Percentiles rank a stretch among this genome's conserved stretches.
phyloP scores from a whole-genome alignment of 1,140 invertebrate genomes.

The Microplitis demolitor region DNA sequence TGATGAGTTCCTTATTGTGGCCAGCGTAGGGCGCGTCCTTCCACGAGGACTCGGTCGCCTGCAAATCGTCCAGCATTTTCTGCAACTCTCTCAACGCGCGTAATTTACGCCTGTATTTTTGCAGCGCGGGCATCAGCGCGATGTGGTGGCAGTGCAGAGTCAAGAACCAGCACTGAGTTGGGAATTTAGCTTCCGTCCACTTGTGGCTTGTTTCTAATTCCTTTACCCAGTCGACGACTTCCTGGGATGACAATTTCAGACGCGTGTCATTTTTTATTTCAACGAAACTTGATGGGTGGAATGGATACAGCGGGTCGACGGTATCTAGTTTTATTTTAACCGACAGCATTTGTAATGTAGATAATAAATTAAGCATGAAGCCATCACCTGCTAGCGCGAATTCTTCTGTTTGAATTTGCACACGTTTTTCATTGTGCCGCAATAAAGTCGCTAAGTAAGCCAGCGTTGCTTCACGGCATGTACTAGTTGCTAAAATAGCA shows the following conservation, averaged over 20 bases:
- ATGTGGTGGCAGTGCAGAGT: slow-evolving; percentile 93
- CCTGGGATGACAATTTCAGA: slow-evolving; percentile 79
- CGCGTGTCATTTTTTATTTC: slow-evolving; percentile 84
- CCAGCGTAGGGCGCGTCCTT: slow-evolving; percentile 76
- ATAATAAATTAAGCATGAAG: slow-evolving; percentile 92
- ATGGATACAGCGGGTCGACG: slow-evolving; percentile 86
- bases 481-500: slow-evolving; percentile 79
- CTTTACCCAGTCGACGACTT: slow-evolving; percentile 77
- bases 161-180: slow-evolving; percentile 96
- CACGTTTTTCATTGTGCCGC: slow-evolving; percentile 81
- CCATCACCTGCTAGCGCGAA: slow-evolving; percentile 86
- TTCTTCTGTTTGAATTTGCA: slow-evolving; percentile 89
- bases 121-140: slow-evolving; percentile 83
- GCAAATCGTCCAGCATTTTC: slow-evolving; percentile 86
- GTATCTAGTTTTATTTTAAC: slow-evolving; percentile 84
- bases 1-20: slow-evolving; percentile 83
- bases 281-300: slow-evolving; percentile 78
- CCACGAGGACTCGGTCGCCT: slow-evolving; percentile 83
- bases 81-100: slow-evolving; percentile 88
- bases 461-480: slow-evolving; percentile 75
- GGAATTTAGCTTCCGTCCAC: slow-evolving; percentile 85
- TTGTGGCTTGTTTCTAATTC: slow-evolving; percentile 64
- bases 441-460: slow-evolving; percentile 79
- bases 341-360: slow-evolving; percentile 85
- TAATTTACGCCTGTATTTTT: slow-evolving; percentile 83